Evolutionary conservation across 2,113 vertebrate species (phyloP).

Genomic region (Lophochroa leadbeateri): DNA sequence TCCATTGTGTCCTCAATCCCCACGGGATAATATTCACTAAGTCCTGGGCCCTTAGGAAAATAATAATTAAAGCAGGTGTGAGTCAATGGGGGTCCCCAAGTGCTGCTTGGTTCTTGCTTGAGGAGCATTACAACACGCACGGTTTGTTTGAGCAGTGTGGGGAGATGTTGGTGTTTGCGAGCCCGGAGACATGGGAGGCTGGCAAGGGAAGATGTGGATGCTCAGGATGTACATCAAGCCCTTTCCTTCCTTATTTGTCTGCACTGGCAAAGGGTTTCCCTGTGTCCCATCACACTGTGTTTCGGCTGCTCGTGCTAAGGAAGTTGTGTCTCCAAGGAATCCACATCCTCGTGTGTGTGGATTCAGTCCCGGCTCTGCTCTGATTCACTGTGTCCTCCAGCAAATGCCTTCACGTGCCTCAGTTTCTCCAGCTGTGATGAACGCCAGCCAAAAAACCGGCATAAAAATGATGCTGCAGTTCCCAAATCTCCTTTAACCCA

Average conservation of each 20-base stretch:
- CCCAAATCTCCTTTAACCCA: fast-evolving
- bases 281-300: neutral
- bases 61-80: constrained; percentile 49
- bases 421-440: neutral
- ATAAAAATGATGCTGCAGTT: neutral
- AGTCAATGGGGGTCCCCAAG: constrained; percentile 64
- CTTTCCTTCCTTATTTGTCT: neutral
- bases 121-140: neutral
- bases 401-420: neutral
- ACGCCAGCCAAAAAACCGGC: too few relatives aligned
- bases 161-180: neutral
- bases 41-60: constrained; percentile 1
- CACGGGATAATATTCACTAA: constrained; percentile 55
- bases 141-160: neutral
- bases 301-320: neutral
- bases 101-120: constrained; percentile 21
- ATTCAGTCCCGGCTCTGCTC: neutral
- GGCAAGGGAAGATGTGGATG: neutral
- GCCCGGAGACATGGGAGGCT: neutral
- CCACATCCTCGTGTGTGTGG: fast-evolving
- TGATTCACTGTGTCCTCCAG: neutral
- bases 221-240: neutral
- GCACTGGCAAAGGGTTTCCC: neutral
- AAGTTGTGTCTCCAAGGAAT: neutral
- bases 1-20: constrained; percentile 42